phyloP scores from a whole-genome alignment of 2,797 vertebrate genomes.

The Phaenicophaeus curvirostris region DNA sequence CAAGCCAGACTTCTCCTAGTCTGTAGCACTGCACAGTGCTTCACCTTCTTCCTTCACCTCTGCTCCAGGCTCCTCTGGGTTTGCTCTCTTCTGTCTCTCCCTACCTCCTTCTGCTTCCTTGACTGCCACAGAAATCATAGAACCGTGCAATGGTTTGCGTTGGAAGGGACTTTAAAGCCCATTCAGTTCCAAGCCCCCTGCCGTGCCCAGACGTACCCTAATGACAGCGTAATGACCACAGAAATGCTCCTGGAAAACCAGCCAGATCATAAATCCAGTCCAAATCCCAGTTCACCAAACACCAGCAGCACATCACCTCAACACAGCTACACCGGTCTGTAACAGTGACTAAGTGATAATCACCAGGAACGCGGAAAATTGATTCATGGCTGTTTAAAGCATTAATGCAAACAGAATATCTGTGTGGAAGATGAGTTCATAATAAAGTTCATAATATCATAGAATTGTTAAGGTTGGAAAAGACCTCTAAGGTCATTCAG shows the following conservation, averaged over 20 bases:
- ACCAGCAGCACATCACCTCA: not conserved
- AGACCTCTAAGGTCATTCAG: too few relatives aligned
- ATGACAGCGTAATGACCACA: not conserved
- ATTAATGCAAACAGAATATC: not conserved
- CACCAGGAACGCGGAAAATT: not conserved
- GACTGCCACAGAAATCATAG: not conserved
- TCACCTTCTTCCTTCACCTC: not conserved
- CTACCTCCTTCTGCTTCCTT: not conserved
- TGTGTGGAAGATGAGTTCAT: not conserved
- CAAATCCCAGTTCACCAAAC: not conserved
- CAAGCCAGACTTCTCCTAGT: too few relatives aligned
- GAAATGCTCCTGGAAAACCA: not conserved
- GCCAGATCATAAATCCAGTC: not conserved
- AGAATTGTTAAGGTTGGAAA: too few relatives aligned
- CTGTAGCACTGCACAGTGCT: too few relatives aligned
- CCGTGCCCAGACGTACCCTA: not conserved
- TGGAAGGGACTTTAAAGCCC: too few relatives aligned
- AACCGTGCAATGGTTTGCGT: too few relatives aligned
- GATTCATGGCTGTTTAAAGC: not conserved
- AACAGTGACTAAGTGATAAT: slow-evolving; percentile 1
- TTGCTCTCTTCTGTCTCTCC: not conserved
- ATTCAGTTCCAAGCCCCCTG: too few relatives aligned
- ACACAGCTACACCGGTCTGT: not conserved
- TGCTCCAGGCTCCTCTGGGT: not conserved
- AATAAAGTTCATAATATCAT: not conserved